Evolutionary conservation across 2,888 invertebrate species (phyloP), one percentile per base, ranked within the genome.

Genomic region (Mythimna lalbum): DNA sequence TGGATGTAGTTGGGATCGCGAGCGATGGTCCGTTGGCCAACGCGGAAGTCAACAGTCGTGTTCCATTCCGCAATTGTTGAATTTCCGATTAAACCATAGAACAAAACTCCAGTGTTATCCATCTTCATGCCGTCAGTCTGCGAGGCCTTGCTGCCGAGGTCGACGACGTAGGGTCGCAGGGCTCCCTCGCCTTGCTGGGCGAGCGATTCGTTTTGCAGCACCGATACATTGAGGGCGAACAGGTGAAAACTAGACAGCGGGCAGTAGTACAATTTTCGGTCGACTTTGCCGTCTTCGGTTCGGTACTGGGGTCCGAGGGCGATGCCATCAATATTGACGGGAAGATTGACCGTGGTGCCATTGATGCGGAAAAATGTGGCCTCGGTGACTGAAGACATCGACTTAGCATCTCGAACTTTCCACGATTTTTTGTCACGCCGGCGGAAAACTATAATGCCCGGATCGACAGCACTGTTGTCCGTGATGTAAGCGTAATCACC

Each of bases 91-190:
- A 98, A 94, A 55, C 97, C 98, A 90, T 96, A 98, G 92, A 97
- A 98, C 14, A 98, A 93, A 7, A 97, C 90, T 4, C 98, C 98
- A 23, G 94, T 93, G 21, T 97, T 96, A 82, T 98, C 97, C 97
- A 98, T 97, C 74, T 97, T 96, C 97, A 98, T 97, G 0, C 98
- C 98, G 85, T 97, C 97, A 0, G 97, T 97, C 90, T 97, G 97
- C 0, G 97, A 97, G 0, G 95, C 90, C 88, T 97, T 97, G 0
- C 91, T 86, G 0, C 97, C 98, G 53, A 97, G 90, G 77, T 97
- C 97, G 10, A 91, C 94, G 0, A 98, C 96, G 75, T 96, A 92
- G 0, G 94, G 92, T n/a, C 93, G 91, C 9, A 95, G 78, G 12
- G 92, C 92, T 59, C 92, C 91, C 6, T 92, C 90, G 12, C 90